phyloP scores from a whole-genome alignment of 2,797 vertebrate genomes.

The Periophthalmus magnuspinnatus region DNA sequence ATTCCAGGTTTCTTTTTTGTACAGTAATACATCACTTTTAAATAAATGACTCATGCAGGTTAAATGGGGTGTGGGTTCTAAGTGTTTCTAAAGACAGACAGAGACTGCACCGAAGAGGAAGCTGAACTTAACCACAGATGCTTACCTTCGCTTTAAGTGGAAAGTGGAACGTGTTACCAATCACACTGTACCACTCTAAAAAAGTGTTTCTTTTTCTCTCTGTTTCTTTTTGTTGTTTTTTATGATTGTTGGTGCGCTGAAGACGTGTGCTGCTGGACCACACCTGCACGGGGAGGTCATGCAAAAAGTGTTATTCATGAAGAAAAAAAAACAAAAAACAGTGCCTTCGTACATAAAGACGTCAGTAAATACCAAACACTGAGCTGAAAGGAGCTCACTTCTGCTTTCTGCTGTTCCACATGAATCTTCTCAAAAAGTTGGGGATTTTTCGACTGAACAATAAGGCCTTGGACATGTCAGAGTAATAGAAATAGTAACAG shows the following conservation, averaged over 20 bases:
- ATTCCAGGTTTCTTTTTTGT: background rate
- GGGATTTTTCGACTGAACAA: no score
- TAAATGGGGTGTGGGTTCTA: background rate
- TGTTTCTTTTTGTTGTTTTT: background rate
- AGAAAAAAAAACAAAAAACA: no score
- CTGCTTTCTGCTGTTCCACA: no score
- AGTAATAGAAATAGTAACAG: no score
- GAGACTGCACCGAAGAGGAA: background rate
- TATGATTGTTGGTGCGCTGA: no score
- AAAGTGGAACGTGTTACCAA: background rate
- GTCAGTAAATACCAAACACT: no score
- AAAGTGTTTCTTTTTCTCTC: background rate
- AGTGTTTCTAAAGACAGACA: background rate
- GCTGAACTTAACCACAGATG: conserved; percentile 3
- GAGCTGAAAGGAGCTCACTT: no score
- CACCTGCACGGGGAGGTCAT: no score
- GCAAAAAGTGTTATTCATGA: no score
- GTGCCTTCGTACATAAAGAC: no score
- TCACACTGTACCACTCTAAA: background rate
- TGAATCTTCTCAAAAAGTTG: no score
- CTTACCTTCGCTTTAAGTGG: background rate
- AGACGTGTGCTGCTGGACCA: no score
- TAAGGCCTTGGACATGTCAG: background rate
- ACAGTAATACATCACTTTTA: background rate
- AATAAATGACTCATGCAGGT: background rate